These are phyloP conservation scores for Copsychus sechellarum DNA, from an alignment of 2,113 vertebrate species.

Conservation along the genomic window DNA sequence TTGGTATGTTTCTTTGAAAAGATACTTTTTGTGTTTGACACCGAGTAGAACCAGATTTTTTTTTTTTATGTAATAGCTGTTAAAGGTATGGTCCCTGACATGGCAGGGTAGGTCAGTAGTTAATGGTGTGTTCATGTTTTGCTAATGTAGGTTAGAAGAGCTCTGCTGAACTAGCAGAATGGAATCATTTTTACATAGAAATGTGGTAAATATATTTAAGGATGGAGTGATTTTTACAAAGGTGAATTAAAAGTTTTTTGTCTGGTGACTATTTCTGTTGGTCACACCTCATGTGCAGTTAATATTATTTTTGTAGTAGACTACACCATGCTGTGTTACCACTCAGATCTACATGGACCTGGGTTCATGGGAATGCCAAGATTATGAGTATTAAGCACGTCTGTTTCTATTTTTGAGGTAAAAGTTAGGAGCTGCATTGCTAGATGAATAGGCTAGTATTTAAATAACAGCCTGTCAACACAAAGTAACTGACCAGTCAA, in stretches of 20 bases:
- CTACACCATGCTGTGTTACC: not conserved
- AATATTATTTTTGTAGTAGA: not conserved
- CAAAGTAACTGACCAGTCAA: not conserved
- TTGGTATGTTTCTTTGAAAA: not conserved
- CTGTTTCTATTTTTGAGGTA: not conserved
- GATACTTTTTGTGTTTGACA: not conserved
- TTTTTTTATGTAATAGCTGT: not conserved
- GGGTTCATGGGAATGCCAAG: not conserved
- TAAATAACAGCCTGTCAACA: not conserved
- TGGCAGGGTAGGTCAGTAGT: not conserved
- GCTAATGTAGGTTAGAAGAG: not conserved
- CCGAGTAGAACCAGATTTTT: not conserved
- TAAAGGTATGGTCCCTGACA: not conserved
- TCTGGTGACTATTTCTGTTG: not conserved
- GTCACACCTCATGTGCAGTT: not conserved
- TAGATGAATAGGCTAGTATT: not conserved
- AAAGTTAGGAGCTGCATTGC: not conserved
- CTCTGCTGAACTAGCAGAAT: not conserved
- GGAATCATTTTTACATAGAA: not conserved
- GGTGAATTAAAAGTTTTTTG: not conserved
- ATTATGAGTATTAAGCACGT: not conserved
- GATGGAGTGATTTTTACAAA: not conserved
- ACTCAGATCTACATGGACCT: not conserved
- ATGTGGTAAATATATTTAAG: not conserved
- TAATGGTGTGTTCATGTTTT: not conserved